Evolutionary conservation across 2,888 invertebrate genomes (phyloP), one percentile per base, ranked within the genome.

Genomic region (Aleiodes leptofemur): DNA sequence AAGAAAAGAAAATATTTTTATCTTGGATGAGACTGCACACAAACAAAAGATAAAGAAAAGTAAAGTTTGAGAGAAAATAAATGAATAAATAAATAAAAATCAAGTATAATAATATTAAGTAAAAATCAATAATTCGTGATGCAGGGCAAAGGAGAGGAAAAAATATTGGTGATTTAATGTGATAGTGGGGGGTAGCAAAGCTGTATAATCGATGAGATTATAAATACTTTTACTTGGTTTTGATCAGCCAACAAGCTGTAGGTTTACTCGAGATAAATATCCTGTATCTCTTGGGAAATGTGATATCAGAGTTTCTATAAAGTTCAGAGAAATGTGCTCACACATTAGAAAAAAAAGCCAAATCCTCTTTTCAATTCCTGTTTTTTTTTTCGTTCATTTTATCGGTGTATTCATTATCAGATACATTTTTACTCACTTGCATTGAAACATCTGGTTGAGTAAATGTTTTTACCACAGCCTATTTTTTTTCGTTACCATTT

Each of bases 391-490:
- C 34, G 7, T 9, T 3, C 2, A 23, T 43, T 61, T n/a, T 31
- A 14, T 61, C 43, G n/a, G 8, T 61, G 4, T n/a, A 64, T 29
- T 48, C 6, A 43, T 34, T 34, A 43, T 43, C 43, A 43, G 43
- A 43, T 43, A 43, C 43, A 16, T 38, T 43, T 9, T 23, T 48
- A 64, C 64, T 64, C 64, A 64, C 64, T 64, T 64, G 64, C 64
- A 64, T 64, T 11, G 9, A 7, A 23, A 64, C 43, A 23, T 43
- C 48, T 16, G 64, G 64, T 64, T 48, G 43, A 50, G 50, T 48
- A n/a, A 74, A 66, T 16, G 59, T 3, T 56, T 70, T 74, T 66
- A 55, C 70, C 55, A 61, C 34, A 51, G 74, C 74, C 74, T 74
- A 31, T 64, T 48, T n/a, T 23, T 38, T 16, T 48, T 48, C 14